Conservation (phyloP, 35 echinoderm and acorn worm species). For the Apostichopus japonicus region DNA sequence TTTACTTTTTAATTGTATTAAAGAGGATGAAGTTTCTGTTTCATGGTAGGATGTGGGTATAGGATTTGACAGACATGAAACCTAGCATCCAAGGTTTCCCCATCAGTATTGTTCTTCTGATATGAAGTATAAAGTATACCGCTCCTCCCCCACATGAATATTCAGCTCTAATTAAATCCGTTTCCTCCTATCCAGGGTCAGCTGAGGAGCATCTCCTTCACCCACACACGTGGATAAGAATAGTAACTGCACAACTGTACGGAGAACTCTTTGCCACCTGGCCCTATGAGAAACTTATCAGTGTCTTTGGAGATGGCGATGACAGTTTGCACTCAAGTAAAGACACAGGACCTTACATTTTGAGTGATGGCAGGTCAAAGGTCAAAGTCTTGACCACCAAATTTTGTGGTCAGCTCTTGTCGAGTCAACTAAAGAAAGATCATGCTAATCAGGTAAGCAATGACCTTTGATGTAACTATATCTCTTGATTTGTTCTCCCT, state of each 20-base stretch:
- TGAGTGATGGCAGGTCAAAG: slow-evolving; percentile 21
- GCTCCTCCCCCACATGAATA: no score
- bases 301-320: neutral
- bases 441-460: slow-evolving; percentile 76
- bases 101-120: no score
- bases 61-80: no score
- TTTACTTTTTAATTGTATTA: no score
- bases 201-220: slow-evolving; percentile 83
- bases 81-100: no score
- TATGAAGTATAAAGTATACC: no score
- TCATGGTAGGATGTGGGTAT: no score
- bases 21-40: no score
- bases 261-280: slow-evolving; percentile 87
- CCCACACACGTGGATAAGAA: slow-evolving; percentile 84
- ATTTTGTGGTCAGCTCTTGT: slow-evolving; percentile 88
- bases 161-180: no score
- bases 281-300: slow-evolving; percentile 65
- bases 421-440: slow-evolving; percentile 65
- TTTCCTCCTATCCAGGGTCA: slow-evolving; percentile 54
- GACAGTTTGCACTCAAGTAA: neutral
- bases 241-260: slow-evolving; percentile 78
- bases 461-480: no score
- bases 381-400: slow-evolving; percentile 70
- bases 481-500: no score
- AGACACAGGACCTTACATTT: neutral